Evolutionary conservation across 2,888 invertebrate genomes (phyloP), one percentile per base, ranked within the genome.

Genomic region (Brachylomia viminalis): DNA sequence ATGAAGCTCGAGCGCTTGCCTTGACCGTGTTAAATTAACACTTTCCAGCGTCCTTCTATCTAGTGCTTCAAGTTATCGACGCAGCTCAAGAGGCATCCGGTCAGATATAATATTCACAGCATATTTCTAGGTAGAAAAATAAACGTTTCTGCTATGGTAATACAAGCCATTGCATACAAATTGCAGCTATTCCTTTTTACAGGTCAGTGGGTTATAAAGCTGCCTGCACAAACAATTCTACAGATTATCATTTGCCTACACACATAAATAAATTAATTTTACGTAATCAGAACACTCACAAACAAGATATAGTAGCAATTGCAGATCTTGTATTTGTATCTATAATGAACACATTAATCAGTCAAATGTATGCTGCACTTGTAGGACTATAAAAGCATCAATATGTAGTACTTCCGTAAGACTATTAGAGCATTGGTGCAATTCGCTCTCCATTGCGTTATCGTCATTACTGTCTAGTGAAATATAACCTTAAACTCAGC

Each of bases 11-110:
- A 72, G 74, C 62, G 79, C 38, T 84, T 83, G 75, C 83, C 80
- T 83, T 87, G 86, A 76, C 77, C 86, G 72, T 77, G 84, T 49
- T 70, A 79, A 73, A 77, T 77, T 72, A 79, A 86, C 72, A 83
- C 58, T 79, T 87, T 71, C 56, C 68, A 67, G 64, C 65, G 67
- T 75, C 52, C 64, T 65, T 73, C 70, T 70, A 61, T 78, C 65
- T 66, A 69, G 79, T 52, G 75, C 45, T 80, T 75, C 61, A 69
- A 80, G 71, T 72, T 77, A 84, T 86, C 42, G 76, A 70, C 71
- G 77, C 65, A 59, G 47, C 76, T 73, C 54, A 62, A 84, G 74
- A 67, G 70, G 20, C 47, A 65, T 70, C 65, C 73, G 72, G 62
- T 70, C 47, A 54, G 61, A 72, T 72, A 68, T 70, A 42, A 58